Conservation (phyloP, 2,797 vertebrate species). For the Sitta carolinensis region DNA sequence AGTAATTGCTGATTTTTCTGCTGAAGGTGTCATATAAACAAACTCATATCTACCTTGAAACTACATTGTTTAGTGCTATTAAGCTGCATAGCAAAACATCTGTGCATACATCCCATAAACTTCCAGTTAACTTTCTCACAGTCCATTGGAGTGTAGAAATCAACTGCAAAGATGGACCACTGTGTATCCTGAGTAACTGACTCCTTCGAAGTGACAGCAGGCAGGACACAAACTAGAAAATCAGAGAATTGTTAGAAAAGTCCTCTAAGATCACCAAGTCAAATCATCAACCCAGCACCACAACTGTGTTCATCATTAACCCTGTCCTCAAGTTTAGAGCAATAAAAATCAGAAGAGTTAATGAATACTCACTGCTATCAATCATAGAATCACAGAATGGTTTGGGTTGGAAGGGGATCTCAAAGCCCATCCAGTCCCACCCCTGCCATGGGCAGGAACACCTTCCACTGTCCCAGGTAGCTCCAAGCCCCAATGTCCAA, state of each 20-base stretch:
- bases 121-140: not conserved
- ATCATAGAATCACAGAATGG: not conserved
- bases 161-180: not conserved
- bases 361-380: not conserved
- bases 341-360: not conserved
- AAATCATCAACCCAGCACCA: not conserved
- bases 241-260: accelerated
- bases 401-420: not conserved
- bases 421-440: accelerated
- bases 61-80: not conserved
- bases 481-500: accelerated
- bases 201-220: not conserved
- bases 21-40: not conserved
- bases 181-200: not conserved
- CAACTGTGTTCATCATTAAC: accelerated
- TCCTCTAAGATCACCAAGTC: not conserved
- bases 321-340: not conserved
- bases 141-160: not conserved
- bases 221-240: not conserved
- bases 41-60: not conserved
- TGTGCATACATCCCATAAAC: not conserved
- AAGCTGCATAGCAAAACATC: not conserved
- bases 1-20: not conserved
- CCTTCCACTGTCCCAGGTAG: not conserved
- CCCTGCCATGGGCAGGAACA: not conserved